A percentile compares a stretch with the other conserved stretches of the same genome.
phyloP scores from a whole-genome alignment of 2,888 invertebrate species.

The Drosophila ezoana region DNA sequence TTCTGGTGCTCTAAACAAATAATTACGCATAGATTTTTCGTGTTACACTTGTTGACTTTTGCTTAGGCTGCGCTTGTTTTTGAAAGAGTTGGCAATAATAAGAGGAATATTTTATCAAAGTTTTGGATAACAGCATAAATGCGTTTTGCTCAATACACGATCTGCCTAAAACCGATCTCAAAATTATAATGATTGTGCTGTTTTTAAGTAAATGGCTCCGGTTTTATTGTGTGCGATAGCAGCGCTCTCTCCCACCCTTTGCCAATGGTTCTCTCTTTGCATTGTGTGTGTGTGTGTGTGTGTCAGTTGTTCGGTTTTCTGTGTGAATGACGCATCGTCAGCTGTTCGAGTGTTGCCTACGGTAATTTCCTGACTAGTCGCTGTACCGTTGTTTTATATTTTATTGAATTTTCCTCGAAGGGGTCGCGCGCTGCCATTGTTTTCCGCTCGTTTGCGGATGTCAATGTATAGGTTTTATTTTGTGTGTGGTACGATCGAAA shows the following conservation, averaged over 20 bases:
- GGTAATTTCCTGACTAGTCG: constrained; percentile 62
- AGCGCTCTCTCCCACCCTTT: constrained; percentile 27
- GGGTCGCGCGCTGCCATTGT: constrained; percentile 27
- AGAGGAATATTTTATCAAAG: background rate
- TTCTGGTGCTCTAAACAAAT: background rate
- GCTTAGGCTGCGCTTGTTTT: constrained; percentile 13
- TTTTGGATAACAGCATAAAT: background rate
- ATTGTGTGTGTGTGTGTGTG: constrained; percentile 18
- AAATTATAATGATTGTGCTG: background rate
- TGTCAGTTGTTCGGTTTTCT: constrained; percentile 40
- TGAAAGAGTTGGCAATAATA: background rate
- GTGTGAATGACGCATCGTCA: constrained; percentile 78
- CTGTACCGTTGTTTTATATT: constrained; percentile 64
- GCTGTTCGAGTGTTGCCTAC: constrained; percentile 66
- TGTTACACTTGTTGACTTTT: constrained; percentile 69
- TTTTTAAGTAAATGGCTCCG: constrained; percentile 36
- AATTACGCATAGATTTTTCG: background rate
- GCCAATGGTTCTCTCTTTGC: constrained; percentile 48
- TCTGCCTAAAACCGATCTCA: background rate
- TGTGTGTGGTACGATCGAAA: constrained; percentile 23
- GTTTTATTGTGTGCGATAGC: constrained; percentile 13
- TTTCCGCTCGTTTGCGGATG: constrained; percentile 6
- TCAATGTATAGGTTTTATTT: constrained; percentile 11
- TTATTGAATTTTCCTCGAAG: constrained; percentile 75
- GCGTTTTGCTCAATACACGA: too few species aligned